Percentiles rank a stretch among this genome's conserved stretches.
phyloP scores from a whole-genome alignment of 1,140 invertebrate species.

The Ceratosolen solmsi region DNA sequence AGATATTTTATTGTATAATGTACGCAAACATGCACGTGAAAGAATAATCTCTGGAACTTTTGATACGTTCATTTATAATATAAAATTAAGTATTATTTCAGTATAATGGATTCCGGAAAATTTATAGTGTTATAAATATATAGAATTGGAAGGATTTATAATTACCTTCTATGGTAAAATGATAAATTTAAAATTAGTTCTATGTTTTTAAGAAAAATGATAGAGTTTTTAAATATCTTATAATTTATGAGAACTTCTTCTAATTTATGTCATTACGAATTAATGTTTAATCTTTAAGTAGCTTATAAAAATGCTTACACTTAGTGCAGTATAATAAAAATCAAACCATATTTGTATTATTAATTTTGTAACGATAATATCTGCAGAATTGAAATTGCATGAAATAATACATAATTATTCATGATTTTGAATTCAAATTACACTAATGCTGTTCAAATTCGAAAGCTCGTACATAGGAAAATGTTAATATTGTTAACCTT shows the following conservation, averaged over 20 bases:
- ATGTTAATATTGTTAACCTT: neutral
- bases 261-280: neutral
- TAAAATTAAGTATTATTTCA: constrained; percentile 28
- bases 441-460: neutral
- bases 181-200: neutral
- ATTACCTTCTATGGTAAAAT: neutral
- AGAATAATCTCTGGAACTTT: constrained; percentile 1
- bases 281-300: neutral
- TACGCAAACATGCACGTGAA: neutral
- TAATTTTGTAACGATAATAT: neutral
- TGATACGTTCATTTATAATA: constrained; percentile 23
- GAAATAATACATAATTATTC: constrained; percentile 1
- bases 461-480: neutral
- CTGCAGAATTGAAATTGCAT: too few relatives aligned
- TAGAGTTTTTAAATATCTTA: too few relatives aligned
- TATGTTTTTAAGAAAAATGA: neutral
- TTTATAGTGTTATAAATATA: constrained; percentile 30
- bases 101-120: constrained; percentile 35
- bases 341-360: neutral
- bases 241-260: too few relatives aligned
- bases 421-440: constrained; percentile 5
- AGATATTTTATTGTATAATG: constrained; percentile 27
- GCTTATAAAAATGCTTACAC: neutral
- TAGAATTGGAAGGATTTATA: constrained; percentile 16
- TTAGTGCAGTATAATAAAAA: neutral